Evolutionary conservation across 1,140 invertebrate genomes (phyloP).

Genomic region (Drosophila miranda): DNA sequence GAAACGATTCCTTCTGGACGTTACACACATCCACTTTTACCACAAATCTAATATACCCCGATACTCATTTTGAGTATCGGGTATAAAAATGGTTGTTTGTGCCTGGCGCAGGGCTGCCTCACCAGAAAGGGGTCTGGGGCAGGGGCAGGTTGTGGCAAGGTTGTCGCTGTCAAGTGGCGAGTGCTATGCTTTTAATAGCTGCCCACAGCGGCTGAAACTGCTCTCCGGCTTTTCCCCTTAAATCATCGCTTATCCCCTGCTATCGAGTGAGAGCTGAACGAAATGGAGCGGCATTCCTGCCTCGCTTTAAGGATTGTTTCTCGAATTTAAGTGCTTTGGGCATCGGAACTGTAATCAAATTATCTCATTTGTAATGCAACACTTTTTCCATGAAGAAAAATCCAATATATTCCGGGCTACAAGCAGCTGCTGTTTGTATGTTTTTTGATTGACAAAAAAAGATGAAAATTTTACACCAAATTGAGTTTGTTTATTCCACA

Average conservation of each 20-base stretch:
- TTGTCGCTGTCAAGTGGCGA: constrained; percentile 49
- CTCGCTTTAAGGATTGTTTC: constrained; percentile 32
- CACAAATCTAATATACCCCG: too few species aligned
- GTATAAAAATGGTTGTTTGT: constrained; percentile 37
- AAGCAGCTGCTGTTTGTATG: constrained; percentile 26
- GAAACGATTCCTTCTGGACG: too few species aligned
- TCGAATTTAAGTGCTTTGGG: constrained; percentile 14
- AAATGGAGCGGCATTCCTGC: constrained; percentile 7
- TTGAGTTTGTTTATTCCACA: constrained; percentile 40
- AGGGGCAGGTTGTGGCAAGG: constrained; percentile 41
- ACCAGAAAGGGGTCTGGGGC: constrained; percentile 12
- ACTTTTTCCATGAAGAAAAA: constrained; percentile 28
- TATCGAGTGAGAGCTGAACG: constrained; percentile 23
- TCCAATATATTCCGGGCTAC: too few species aligned
- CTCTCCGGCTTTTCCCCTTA: constrained; percentile 28
- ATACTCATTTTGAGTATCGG: too few species aligned
- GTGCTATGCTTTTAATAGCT: constrained; percentile 47
- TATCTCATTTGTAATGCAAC: constrained; percentile 23
- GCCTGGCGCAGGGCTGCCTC: constrained; percentile 51
- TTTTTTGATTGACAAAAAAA: constrained; percentile 17
- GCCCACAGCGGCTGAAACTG: constrained; percentile 18
- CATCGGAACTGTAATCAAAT: constrained; percentile 1
- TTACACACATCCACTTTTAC: too few species aligned
- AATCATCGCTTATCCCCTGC: too few species aligned
- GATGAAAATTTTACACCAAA: constrained; percentile 36